A percentile compares a stretch with the other conserved stretches of the same genome.
Evolutionary conservation across 1,140 invertebrate species (phyloP).

Genomic region (Zeugodacus cucurbitae): DNA sequence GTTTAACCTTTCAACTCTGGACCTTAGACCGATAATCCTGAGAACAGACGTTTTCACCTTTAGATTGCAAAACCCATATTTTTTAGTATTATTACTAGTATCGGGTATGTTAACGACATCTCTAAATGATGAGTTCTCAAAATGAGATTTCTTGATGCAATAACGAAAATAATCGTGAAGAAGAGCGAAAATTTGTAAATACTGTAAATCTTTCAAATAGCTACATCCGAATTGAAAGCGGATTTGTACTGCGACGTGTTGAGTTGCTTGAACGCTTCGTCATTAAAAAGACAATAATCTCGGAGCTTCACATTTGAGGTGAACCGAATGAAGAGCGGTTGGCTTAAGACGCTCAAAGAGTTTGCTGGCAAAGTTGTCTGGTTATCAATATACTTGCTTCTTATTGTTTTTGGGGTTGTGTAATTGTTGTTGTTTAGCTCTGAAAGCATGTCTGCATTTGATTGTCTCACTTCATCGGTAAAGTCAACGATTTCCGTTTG

Average conservation of each 20-base stretch:
- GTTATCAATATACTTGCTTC: neutral
- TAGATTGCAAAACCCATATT: too few species aligned
- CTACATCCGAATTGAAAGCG: neutral
- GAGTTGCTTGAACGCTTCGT: neutral
- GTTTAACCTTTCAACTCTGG: too few species aligned
- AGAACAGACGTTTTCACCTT: too few species aligned
- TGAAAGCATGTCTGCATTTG: neutral
- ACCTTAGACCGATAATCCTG: too few species aligned
- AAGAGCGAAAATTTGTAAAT: neutral
- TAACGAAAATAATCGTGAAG: neutral
- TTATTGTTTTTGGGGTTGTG: neutral
- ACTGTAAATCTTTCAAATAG: neutral
- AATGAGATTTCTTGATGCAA: too few species aligned
- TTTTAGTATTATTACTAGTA: too few species aligned
- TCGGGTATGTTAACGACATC: too few species aligned
- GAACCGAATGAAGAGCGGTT: neutral
- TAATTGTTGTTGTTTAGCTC: neutral
- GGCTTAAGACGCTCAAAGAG: conserved; percentile 14
- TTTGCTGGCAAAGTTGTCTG: neutral
- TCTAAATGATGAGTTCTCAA: too few species aligned
- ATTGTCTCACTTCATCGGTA: conserved; percentile 39
- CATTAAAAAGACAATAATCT: conserved; percentile 41
- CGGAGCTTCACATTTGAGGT: conserved; percentile 17
- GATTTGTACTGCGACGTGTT: conserved; percentile 16
- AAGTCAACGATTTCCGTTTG: conserved; percentile 42